These are phyloP conservation scores for Prietella phreatophila DNA, from an alignment of 2,113 vertebrate species.

Conservation along the genomic window DNA sequence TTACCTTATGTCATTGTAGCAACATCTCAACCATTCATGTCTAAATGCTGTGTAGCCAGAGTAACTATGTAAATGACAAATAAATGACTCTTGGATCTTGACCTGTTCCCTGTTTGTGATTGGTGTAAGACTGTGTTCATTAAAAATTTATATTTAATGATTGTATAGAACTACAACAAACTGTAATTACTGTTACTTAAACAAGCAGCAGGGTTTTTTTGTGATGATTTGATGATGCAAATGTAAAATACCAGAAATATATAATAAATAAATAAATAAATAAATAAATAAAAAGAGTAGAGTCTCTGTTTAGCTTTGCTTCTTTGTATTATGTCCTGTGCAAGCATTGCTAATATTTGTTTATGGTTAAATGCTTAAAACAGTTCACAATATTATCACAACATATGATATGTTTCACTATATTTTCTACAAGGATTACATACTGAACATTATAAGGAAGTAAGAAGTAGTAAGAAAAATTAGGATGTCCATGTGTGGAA, in stretches of 20 bases:
- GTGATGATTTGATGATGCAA: not conserved
- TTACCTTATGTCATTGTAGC: no score
- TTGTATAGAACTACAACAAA: not conserved
- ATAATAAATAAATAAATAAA: no score
- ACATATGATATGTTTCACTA: not conserved
- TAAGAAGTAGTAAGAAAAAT: not conserved
- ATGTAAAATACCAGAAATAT: not conserved
- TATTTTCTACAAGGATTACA: not conserved
- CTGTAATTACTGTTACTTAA: not conserved
- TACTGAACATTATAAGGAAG: not conserved
- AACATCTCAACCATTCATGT: no score
- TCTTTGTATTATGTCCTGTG: not conserved
- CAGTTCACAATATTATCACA: no score
- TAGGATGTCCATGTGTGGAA: not conserved
- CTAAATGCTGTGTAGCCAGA: no score
- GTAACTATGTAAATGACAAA: no score
- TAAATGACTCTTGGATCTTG: no score
- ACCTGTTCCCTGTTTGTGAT: not conserved
- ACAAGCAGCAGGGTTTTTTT: not conserved
- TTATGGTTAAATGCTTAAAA: not conserved
- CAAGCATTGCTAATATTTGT: not conserved
- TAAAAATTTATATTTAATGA: not conserved
- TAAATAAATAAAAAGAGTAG: no score
- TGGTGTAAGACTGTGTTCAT: not conserved
- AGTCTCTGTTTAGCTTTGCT: not conserved